Evolutionary conservation across 2,113 vertebrate species (phyloP).

Genomic region (Nymphicus hollandicus): DNA sequence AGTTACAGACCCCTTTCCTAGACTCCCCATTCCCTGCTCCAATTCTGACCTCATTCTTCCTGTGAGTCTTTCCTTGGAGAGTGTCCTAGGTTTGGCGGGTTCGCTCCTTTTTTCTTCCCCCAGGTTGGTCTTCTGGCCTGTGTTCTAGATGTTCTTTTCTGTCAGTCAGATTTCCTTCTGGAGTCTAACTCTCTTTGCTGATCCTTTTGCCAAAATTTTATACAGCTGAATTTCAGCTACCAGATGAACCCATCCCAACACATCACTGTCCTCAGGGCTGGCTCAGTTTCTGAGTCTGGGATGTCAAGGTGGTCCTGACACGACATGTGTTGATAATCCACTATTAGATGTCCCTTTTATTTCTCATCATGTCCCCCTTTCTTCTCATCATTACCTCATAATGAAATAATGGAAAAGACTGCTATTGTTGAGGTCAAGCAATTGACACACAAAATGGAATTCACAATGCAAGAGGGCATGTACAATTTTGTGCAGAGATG

Average conservation of each 20-base stretch:
- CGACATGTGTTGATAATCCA: neutral
- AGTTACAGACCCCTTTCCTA: conserved; percentile 22
- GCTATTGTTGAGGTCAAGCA: neutral
- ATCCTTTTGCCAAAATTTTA: neutral
- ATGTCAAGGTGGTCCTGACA: neutral
- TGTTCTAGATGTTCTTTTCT: neutral
- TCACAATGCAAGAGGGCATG: rapidly evolving
- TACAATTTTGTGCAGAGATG: neutral
- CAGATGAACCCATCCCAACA: neutral
- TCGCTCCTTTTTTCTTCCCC: neutral
- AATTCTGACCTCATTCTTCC: conserved; percentile 50
- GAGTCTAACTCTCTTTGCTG: neutral
- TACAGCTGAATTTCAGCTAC: neutral
- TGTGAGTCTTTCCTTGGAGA: conserved; percentile 45
- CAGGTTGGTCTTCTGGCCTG: conserved; percentile 36
- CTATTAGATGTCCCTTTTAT: neutral
- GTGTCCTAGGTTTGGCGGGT: neutral
- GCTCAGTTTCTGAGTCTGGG: neutral
- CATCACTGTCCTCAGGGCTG: neutral
- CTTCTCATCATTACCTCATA: neutral
- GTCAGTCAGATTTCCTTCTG: neutral
- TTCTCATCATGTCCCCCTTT: neutral
- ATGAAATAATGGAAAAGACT: neutral
- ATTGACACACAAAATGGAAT: neutral
- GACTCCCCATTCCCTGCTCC: neutral